These are phyloP conservation scores for Lasioglossum marginatum DNA, from an alignment of 2,888 invertebrate species.

Conservation along the genomic window DNA sequence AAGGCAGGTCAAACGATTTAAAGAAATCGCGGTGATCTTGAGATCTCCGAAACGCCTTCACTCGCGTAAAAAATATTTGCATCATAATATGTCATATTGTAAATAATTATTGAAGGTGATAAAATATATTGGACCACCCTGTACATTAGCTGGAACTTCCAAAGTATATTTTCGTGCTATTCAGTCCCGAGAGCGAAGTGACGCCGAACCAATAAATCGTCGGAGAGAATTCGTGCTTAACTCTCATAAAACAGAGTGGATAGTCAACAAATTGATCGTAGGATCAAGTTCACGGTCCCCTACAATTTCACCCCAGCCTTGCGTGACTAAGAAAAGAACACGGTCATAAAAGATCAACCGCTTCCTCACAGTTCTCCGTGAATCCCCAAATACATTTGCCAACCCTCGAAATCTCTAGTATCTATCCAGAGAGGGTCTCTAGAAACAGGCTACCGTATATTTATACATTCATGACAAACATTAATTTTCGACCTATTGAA, in stretches of 20 bases:
- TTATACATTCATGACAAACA: not conserved
- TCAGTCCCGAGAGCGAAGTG: not conserved
- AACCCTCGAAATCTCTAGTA: not conserved
- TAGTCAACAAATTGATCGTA: not conserved
- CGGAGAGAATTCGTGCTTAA: not conserved
- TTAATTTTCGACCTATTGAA: too few species aligned
- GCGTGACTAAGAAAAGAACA: not conserved
- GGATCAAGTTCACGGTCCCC: slow-evolving; percentile 5
- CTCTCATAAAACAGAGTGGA: not conserved
- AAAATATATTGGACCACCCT: not conserved
- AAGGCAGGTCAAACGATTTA: too few species aligned
- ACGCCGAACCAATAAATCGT: not conserved
- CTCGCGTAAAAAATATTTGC: too few species aligned
- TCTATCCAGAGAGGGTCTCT: not conserved
- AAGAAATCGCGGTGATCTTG: too few species aligned
- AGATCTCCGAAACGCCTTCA: too few species aligned
- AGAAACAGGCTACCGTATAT: not conserved
- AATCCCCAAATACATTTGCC: not conserved
- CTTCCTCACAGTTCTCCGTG: not conserved
- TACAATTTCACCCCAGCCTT: not conserved
- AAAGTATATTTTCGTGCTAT: not conserved
- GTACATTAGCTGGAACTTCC: too few species aligned
- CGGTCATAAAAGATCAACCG: slow-evolving; percentile 5
- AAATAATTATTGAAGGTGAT: not conserved
- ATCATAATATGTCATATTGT: too few species aligned